Evolutionary conservation across 2,113 vertebrate genomes (phyloP), one percentile per base, ranked within the genome.

Genomic region (Elephantulus edwardii): DNA sequence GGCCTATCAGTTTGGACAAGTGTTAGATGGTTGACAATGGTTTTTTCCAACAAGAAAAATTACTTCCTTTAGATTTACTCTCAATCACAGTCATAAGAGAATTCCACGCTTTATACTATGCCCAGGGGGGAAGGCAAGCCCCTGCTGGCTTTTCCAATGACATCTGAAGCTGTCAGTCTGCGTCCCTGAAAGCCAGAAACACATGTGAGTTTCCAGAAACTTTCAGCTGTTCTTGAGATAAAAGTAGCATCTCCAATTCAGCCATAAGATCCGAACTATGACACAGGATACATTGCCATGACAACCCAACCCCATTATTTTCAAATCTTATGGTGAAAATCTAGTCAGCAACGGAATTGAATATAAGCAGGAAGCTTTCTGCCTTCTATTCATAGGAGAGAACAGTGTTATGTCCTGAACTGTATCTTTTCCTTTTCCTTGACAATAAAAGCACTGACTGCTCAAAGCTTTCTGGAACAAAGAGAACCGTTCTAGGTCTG

Each of bases 231-330:
- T 88, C 88, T 56, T 40, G 38, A 93, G 85, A 88, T 82, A 90
- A 88, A 95, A 95, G 90, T 6, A 40, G 76, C 22, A 0, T 8
- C 1, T 2, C 33, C 44, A 70, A 88, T 91, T 81, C 83, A 35
- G 30, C 86, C 68, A 20, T 50, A 54, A 33, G 62, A 91, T 91
- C 66, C 76, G 85, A 92, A 64, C 76, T 13, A 87, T 54, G 20
- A 5, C 79, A 14, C 0, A 5, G 40, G 0, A 80, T 54, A 24
- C 0, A 89, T 95, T 95, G 77, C 0, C 11, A 17, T 70, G 82
- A 94, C 91, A 96, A 91, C 91, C 26, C 9, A 0, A 77, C 48
- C 83, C 52, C 66, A 86, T 93, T 92, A 78, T 93, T 88, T 87
- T 80, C 92, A 60, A 86, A 92, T 42, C 35, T 77, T 46, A 2